Evolutionary conservation across 2,113 vertebrate species (phyloP).

Genomic region (Progne subis): DNA sequence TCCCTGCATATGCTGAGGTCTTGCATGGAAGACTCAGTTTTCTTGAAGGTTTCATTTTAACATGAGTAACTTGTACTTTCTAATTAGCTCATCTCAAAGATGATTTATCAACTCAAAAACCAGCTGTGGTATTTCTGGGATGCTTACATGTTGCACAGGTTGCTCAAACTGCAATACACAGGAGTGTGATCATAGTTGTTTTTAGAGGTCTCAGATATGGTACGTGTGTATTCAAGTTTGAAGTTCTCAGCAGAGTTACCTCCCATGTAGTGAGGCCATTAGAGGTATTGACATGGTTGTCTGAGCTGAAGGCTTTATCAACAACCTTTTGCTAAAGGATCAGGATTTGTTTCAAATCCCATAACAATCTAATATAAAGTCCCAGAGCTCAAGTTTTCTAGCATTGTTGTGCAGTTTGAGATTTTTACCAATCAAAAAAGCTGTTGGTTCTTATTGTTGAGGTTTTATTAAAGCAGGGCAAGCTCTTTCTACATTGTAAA

Average conservation of each 20-base stretch:
- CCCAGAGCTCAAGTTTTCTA: background rate
- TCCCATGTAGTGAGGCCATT: background rate
- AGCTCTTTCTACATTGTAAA: background rate
- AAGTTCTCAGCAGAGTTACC: background rate
- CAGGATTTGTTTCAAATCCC: background rate
- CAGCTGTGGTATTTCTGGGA: background rate
- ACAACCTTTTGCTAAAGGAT: background rate
- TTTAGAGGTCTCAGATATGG: background rate
- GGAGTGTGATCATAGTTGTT: background rate
- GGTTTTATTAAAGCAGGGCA: background rate
- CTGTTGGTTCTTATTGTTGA: background rate
- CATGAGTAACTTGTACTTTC: background rate
- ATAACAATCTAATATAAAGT: background rate
- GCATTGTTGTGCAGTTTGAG: background rate
- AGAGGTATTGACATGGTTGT: background rate
- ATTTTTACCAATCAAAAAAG: background rate
- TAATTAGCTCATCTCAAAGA: background rate
- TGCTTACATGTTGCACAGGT: background rate
- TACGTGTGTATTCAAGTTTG: background rate
- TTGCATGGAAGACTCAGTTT: background rate
- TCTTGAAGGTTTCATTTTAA: background rate
- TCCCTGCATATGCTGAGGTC: background rate
- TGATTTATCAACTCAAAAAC: background rate
- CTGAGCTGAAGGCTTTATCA: background rate
- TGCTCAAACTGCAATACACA: background rate